phyloP scores from a whole-genome alignment of 2,797 vertebrate species.

The Pyrocephalus nanus region DNA sequence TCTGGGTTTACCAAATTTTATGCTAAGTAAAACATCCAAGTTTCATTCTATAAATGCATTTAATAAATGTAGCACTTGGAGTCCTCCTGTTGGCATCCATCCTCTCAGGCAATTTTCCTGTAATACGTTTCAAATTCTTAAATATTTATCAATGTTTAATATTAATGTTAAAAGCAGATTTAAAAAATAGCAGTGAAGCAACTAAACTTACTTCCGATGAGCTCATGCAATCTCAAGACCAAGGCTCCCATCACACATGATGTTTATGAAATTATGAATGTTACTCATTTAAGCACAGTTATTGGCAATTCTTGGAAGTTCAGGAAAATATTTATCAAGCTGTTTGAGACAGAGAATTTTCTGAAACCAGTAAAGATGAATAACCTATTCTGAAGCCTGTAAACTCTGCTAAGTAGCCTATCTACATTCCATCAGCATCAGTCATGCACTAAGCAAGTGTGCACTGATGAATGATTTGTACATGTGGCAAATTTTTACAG shows the following conservation, averaged over 20 bases:
- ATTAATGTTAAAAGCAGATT: constrained; percentile 40
- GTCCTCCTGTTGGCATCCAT: not conserved
- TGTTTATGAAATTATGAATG: constrained; percentile 13
- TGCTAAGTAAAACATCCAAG: not conserved
- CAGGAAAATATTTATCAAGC: constrained; percentile 29
- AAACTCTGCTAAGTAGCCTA: constrained; percentile 52
- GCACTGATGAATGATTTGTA: constrained; percentile 53
- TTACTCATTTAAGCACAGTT: not conserved
- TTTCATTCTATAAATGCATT: not conserved
- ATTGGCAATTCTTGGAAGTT: constrained; percentile 47
- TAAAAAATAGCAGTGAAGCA: constrained; percentile 3
- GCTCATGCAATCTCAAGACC: not conserved
- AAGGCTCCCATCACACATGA: not conserved
- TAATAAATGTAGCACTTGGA: constrained; percentile 11
- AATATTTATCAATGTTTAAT: constrained; percentile 51
- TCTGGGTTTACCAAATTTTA: not conserved
- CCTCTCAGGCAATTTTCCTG: not conserved
- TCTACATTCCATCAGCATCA: constrained; percentile 65
- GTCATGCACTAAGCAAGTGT: constrained; percentile 30
- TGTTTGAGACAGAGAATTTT: not conserved
- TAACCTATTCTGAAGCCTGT: constrained; percentile 29
- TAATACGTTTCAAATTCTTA: constrained; percentile 29
- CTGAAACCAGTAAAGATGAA: constrained; percentile 3
- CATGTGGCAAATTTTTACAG: constrained; percentile 59
- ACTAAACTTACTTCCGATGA: not conserved